Percentiles rank a stretch among this genome's conserved stretches.
Evolutionary conservation across 2,888 invertebrate genomes (phyloP).

Genomic region (Machimus rusticus): DNA sequence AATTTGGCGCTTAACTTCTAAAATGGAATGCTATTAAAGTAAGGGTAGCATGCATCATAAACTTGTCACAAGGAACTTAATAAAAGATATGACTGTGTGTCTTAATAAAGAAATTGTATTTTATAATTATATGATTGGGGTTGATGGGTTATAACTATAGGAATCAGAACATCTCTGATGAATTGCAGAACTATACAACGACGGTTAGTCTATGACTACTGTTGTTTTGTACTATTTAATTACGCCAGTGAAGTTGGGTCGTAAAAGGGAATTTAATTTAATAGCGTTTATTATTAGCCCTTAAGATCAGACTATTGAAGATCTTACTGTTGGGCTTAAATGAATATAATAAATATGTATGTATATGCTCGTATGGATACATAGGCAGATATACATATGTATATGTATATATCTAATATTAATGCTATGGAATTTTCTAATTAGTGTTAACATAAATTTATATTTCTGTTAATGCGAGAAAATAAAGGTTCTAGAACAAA

Average conservation of each 20-base stretch:
- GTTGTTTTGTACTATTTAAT: neutral
- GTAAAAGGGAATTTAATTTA: neutral
- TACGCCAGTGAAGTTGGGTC: neutral
- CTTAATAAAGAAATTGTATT: neutral
- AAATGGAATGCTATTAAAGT: neutral
- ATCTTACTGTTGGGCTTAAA: neutral
- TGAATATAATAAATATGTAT: no score
- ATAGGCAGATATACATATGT: no score
- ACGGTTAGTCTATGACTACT: neutral
- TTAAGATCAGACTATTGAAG: neutral
- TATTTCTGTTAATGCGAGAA: no score
- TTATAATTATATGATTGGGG: neutral
- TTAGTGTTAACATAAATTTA: no score
- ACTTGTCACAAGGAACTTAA: neutral
- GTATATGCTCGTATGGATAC: no score
- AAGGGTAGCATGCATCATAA: neutral
- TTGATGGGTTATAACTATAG: neutral
- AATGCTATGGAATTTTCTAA: no score
- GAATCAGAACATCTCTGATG: neutral
- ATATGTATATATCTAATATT: no score
- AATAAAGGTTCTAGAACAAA: no score
- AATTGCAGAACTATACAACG: neutral
- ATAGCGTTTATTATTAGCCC: neutral
- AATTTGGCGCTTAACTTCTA: no score
- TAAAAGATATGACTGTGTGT: neutral